Evolutionary conservation across 1,140 invertebrate species (phyloP).

Genomic region (Chymomyza costata): DNA sequence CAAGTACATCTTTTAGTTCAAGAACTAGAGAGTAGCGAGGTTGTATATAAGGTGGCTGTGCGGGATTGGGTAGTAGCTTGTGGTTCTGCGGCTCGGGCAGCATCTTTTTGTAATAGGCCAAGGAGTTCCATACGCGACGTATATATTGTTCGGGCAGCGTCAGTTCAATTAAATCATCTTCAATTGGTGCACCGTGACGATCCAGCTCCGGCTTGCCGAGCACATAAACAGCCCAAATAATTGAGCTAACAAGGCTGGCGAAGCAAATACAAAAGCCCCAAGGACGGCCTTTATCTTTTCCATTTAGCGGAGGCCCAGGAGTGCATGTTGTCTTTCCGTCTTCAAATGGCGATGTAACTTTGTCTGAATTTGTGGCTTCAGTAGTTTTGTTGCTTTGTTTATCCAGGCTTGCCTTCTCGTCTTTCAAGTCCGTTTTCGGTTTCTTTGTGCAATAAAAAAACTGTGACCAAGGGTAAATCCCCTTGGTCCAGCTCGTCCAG

Average conservation of each 20-base stretch:
- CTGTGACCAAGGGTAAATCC: too few species aligned
- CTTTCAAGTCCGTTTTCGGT: too few species aligned
- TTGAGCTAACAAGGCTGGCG: constrained; percentile 74
- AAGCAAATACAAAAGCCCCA: too few species aligned
- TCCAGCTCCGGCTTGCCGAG: constrained; percentile 84
- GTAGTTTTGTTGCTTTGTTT: too few species aligned
- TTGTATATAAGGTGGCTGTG: constrained; percentile 94
- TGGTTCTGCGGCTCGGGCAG: constrained; percentile 95
- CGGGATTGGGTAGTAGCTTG: constrained; percentile 94
- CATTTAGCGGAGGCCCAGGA: too few species aligned
- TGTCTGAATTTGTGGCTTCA: too few species aligned
- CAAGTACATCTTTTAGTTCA: constrained; percentile 95
- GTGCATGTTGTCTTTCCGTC: too few species aligned
- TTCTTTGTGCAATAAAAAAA: too few species aligned
- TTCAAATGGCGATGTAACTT: too few species aligned
- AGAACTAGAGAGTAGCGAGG: constrained; percentile 97
- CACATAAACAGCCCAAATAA: constrained; percentile 79
- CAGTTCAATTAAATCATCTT: constrained; percentile 87
- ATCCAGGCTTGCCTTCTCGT: too few species aligned
- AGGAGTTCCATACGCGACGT: constrained; percentile 83
- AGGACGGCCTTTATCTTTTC: too few species aligned
- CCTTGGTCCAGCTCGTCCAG: too few species aligned
- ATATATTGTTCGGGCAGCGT: constrained; percentile 83
- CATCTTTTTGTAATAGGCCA: constrained; percentile 88
- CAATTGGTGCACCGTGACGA: constrained; percentile 83